A percentile compares a stretch with the other conserved stretches of the same genome.
These are phyloP conservation scores for Rhegmatorhina hoffmannsi DNA, from an alignment of 2,113 vertebrate genomes.

Conservation along the genomic window DNA sequence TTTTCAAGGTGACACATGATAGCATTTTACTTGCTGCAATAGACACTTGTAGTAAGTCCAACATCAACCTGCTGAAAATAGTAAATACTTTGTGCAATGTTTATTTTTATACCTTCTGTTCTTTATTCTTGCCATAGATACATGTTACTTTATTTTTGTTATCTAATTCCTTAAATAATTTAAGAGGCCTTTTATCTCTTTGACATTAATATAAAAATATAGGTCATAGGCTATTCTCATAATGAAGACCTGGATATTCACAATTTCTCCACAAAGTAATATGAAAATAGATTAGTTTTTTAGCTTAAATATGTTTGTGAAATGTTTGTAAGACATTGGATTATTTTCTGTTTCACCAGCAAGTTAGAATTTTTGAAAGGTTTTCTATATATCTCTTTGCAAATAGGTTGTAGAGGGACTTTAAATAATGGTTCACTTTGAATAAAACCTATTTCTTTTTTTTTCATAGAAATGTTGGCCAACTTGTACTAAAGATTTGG, in stretches of 20 bases:
- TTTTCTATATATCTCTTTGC: neutral
- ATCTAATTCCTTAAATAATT: neutral
- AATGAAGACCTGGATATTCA: neutral
- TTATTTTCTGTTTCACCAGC: neutral
- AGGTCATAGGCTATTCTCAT: neutral
- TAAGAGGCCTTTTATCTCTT: neutral
- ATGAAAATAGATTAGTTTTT: neutral
- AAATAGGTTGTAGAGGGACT: neutral
- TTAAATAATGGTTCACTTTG: neutral
- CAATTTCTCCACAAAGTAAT: neutral
- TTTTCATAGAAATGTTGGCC: neutral
- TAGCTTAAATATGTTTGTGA: neutral
- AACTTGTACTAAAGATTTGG: neutral
- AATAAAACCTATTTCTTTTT: neutral
- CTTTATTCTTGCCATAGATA: neutral
- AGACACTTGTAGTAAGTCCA: too few species aligned
- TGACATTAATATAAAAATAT: neutral
- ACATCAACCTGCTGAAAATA: neutral
- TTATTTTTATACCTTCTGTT: neutral
- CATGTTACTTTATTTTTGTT: neutral
- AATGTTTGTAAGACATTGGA: neutral
- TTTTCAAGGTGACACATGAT: neutral
- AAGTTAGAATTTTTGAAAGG: neutral
- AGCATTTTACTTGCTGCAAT: neutral
- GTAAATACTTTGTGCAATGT: neutral